These are phyloP conservation scores for Glyphotaelius pellucidus DNA, from an alignment of 2,888 invertebrate species.

Conservation along the genomic window DNA sequence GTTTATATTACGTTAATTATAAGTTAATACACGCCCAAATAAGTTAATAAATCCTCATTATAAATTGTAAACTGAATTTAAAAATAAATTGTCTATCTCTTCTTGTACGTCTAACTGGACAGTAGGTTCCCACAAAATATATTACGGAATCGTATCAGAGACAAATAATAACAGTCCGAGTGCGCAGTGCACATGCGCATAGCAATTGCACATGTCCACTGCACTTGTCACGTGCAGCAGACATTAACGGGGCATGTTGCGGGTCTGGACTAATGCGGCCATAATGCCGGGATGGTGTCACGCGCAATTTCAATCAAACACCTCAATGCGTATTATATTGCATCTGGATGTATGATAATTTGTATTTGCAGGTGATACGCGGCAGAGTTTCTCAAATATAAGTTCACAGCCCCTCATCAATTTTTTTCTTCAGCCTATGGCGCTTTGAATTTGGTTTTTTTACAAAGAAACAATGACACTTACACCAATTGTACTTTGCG, in stretches of 20 bases:
- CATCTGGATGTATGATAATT: not conserved
- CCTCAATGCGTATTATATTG: not conserved
- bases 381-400: not conserved
- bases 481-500: too few relatives aligned
- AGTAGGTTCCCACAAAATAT: not conserved
- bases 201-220: not conserved
- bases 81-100: too few relatives aligned
- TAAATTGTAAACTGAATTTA: too few relatives aligned
- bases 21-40: too few relatives aligned
- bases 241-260: constrained; percentile 3
- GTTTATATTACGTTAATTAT: too few relatives aligned
- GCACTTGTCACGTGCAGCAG: constrained; percentile 19
- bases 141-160: not conserved
- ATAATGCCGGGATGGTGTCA: not conserved
- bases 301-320: not conserved
- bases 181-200: not conserved
- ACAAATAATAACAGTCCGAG: not conserved
- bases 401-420: too few relatives aligned
- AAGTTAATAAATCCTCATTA: too few relatives aligned
- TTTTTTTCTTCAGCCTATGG: too few relatives aligned
- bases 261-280: not conserved
- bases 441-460: too few relatives aligned
- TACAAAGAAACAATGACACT: too few relatives aligned
- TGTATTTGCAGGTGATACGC: not conserved
- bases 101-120: too few relatives aligned